These are phyloP conservation scores for Coturnix japonica DNA, from an alignment of 2,113 vertebrate genomes.

Conservation along the genomic window DNA sequence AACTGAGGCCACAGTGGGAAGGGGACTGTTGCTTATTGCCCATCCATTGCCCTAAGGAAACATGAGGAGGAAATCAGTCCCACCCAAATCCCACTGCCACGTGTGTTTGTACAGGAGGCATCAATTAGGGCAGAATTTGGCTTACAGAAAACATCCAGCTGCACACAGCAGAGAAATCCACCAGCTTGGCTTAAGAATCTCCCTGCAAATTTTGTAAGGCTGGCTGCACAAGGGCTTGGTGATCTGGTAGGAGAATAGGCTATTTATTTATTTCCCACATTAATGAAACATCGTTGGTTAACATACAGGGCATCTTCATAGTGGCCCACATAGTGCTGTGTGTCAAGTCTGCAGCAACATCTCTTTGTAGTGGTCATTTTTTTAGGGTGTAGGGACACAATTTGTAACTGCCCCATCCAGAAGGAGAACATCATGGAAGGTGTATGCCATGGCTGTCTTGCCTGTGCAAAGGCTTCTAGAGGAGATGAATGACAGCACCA, in stretches of 20 bases:
- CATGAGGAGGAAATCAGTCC: not conserved
- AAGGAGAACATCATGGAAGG: not conserved
- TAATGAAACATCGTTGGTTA: not conserved
- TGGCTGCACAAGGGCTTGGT: not conserved
- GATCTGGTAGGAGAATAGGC: not conserved
- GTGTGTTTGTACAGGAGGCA: not conserved
- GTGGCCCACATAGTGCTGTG: not conserved
- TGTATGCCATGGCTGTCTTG: not conserved
- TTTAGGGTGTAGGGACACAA: not conserved
- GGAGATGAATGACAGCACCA: not conserved
- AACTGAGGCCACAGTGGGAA: not conserved
- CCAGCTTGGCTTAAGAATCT: not conserved
- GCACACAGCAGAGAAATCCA: rapidly evolving
- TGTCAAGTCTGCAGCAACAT: not conserved
- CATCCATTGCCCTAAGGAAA: not conserved
- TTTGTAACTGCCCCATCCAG: not conserved
- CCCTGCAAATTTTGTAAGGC: rapidly evolving
- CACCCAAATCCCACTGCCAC: not conserved
- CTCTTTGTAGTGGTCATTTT: not conserved
- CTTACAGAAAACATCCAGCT: not conserved
- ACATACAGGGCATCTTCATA: not conserved
- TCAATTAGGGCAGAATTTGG: not conserved
- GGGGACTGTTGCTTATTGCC: not conserved
- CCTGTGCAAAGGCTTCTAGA: not conserved
- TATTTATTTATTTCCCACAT: not conserved